A percentile compares a stretch with the other conserved stretches of the same genome.
phyloP scores from a whole-genome alignment of 2,113 vertebrate genomes.

The Pterocles orientalis region DNA sequence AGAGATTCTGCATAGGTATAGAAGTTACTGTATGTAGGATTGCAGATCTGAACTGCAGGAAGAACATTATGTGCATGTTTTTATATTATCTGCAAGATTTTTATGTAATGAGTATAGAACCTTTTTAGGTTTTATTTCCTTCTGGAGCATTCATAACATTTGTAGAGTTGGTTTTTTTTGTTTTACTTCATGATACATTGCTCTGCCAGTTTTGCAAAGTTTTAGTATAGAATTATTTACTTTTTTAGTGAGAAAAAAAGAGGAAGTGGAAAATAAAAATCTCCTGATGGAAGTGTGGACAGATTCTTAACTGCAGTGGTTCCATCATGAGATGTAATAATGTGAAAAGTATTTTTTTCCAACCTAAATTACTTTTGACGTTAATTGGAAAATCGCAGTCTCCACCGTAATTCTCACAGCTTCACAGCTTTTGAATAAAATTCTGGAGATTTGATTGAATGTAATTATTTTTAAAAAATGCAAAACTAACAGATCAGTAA shows the following conservation, averaged over 20 bases:
- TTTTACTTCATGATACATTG: background rate
- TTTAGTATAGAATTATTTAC: background rate
- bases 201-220: background rate
- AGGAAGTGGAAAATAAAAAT: background rate
- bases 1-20: background rate
- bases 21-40: background rate
- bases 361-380: background rate
- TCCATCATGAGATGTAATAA: background rate
- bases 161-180: no score
- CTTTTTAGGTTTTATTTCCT: no score
- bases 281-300: background rate
- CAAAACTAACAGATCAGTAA: background rate
- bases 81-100: no score
- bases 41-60: background rate
- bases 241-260: background rate
- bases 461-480: background rate
- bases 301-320: background rate
- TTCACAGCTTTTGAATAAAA: background rate
- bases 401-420: background rate
- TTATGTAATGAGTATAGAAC: no score
- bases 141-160: no score
- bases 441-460: background rate
- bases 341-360: background rate
- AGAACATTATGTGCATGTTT: fast-evolving
- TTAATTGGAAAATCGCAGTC: background rate